Conservation (phyloP, 2,797 vertebrate genomes). For the Percopsis omiscomaycus region DNA sequence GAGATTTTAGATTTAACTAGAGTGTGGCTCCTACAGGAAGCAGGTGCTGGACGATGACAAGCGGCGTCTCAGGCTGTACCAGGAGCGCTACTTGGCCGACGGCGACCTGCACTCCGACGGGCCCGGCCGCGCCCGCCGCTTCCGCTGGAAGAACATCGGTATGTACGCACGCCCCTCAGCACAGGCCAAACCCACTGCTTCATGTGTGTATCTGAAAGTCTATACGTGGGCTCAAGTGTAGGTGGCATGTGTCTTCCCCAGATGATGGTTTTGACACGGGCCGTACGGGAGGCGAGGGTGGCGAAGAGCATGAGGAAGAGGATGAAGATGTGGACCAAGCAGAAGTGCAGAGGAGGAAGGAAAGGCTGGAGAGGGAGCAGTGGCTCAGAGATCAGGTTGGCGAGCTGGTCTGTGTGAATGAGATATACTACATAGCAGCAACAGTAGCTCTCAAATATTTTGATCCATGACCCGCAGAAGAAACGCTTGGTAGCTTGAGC, state of each 20-base stretch:
- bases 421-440: not conserved
- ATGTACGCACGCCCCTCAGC: not conserved
- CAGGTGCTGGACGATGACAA: conserved; percentile 93
- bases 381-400: conserved; percentile 93
- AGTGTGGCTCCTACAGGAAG: conserved; percentile 79
- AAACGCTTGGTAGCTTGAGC: not conserved
- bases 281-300: conserved; percentile 76
- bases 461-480: no score
- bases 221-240: no score
- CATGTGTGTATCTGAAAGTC: no score
- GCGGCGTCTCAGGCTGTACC: conserved; percentile 88
- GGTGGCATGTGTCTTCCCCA: conserved; percentile 46
- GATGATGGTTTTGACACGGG: conserved; percentile 84
- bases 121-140: conserved; percentile 88
- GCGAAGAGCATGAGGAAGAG: conserved; percentile 81
- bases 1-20: no score
- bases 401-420: not conserved
- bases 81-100: conserved; percentile 91
- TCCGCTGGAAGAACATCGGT: conserved; percentile 85
- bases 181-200: not conserved
- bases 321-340: conserved; percentile 78
- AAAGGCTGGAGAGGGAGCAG: conserved; percentile 89
- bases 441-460: no score
- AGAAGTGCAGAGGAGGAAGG: conserved; percentile 88
- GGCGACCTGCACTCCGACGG: conserved; percentile 95